These are phyloP conservation scores for Lepidochrysops patricia DNA, from an alignment of 2,888 invertebrate genomes.

Conservation along the genomic window DNA sequence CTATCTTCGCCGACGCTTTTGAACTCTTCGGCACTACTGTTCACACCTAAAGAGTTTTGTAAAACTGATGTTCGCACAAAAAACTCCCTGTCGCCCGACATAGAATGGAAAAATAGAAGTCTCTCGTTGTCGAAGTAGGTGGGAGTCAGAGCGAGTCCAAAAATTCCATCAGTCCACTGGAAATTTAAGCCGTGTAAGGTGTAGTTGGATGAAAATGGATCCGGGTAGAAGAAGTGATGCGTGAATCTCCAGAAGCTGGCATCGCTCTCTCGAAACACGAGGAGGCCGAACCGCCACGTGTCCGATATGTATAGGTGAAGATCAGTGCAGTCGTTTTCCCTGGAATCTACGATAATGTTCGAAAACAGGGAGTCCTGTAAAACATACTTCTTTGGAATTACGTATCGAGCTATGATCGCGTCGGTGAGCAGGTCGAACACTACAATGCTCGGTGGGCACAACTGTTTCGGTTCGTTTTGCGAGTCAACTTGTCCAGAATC, in stretches of 20 bases:
- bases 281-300: slow-evolving; percentile 78
- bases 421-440: slow-evolving; percentile 82
- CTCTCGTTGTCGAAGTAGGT: slow-evolving; percentile 68
- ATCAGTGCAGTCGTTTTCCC: slow-evolving; percentile 74
- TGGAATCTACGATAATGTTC: slow-evolving; percentile 78
- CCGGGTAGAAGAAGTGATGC: slow-evolving; percentile 81
- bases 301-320: slow-evolving; percentile 80
- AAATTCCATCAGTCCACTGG: slow-evolving; percentile 88
- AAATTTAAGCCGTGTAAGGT: slow-evolving; percentile 83
- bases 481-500: slow-evolving; percentile 86
- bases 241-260: slow-evolving; percentile 77
- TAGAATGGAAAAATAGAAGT: slow-evolving; percentile 83
- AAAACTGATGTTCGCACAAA: slow-evolving; percentile 80
- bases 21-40: slow-evolving; percentile 47
- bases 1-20: slow-evolving; percentile 64
- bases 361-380: slow-evolving; percentile 79
- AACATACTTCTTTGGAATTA: slow-evolving; percentile 78
- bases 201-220: slow-evolving; percentile 82
- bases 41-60: slow-evolving; percentile 66
- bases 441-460: slow-evolving; percentile 83
- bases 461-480: slow-evolving; percentile 76
- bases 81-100: slow-evolving; percentile 88
- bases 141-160: slow-evolving; percentile 82
- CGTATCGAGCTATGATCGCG: slow-evolving; percentile 74
- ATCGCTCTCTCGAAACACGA: slow-evolving; percentile 77